Evolutionary conservation across 2,797 vertebrate genomes (phyloP), one percentile per base, ranked within the genome.

Genomic region (Semotilus atromaculatus): DNA sequence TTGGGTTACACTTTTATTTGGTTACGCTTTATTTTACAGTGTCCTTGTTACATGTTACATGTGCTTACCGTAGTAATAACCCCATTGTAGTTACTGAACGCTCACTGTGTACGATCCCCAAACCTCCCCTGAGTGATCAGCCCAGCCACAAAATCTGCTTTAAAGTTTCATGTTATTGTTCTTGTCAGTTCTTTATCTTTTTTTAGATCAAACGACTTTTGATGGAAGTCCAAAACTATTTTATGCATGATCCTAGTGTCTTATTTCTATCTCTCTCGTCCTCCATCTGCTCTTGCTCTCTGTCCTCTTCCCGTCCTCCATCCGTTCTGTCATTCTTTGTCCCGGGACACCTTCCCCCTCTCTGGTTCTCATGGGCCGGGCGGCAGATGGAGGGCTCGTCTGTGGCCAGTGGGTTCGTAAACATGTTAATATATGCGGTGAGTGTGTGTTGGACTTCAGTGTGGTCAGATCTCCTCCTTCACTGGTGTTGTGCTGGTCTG

Each of bases 361-460:
- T 85, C 71, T 34, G 74, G 76, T 74, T 82, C 67, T 67, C 36
- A 55, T 45, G 38, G 75, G n/a, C 75, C 82, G 76, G 83, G 89
- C 91, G 91, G 91, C 93, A 94, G 94, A 95, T 94, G 92, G 92
- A 91, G 85, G 71, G 88, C 89, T 87, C 90, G 89, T 86, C 77
- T 82, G 55, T 23, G 79, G 40, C 62, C 55, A 2, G 82, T 68
- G 81, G 60, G 90, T 87, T 80, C 4, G 36, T 45, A 1, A 89
- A 51, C 55, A 76, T 89, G 86, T 90, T 92, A 90, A 92, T 92
- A 72, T 91, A 93, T 92, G 89, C 89, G n/a, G 86, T 89, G 92
- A 91, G 89, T 93, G 95, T 92, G 93, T 91, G 93, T 94, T 92
- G 93, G 91, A 89, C n/a, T 95, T 95, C 93, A 94, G 90, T 90